A percentile compares a stretch with the other conserved stretches of the same genome.
Conservation (phyloP, 2,888 invertebrate genomes). For the Apantesis nais region DNA sequence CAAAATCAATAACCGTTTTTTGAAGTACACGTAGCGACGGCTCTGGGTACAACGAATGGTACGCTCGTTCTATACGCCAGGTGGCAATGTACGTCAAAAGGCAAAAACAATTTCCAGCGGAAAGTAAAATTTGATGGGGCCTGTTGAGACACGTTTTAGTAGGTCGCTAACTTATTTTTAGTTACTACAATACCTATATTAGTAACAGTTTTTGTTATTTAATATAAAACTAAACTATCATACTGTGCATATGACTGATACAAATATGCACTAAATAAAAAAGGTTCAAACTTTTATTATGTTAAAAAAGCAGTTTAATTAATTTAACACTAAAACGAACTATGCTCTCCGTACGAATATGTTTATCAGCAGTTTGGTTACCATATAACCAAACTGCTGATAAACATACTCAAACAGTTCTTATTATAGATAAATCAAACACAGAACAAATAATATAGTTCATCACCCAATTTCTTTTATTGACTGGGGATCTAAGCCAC, state of each 20-base stretch:
- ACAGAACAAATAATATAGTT: not conserved
- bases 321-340: too few species aligned
- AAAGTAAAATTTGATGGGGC: constrained; percentile 11
- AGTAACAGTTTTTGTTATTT: not conserved
- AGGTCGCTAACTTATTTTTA: not conserved
- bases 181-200: not conserved
- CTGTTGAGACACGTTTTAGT: not conserved
- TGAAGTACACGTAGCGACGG: not conserved
- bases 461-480: too few species aligned
- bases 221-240: not conserved
- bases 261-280: not conserved
- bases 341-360: too few species aligned
- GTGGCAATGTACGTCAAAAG: constrained; percentile 19
- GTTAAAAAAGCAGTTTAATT: too few species aligned
- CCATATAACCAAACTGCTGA: too few species aligned
- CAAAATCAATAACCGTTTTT: constrained; percentile 14
- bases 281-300: not conserved
- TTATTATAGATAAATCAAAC: not conserved
- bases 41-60: not conserved
- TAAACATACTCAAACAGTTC: too few species aligned
- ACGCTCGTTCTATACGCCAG: constrained; percentile 11
- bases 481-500: too few species aligned
- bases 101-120: constrained; percentile 19
- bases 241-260: not conserved
- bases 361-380: too few species aligned